Evolutionary conservation across 2,113 vertebrate genomes (phyloP), one percentile per base, ranked within the genome.

Genomic region (Labeo catla): DNA sequence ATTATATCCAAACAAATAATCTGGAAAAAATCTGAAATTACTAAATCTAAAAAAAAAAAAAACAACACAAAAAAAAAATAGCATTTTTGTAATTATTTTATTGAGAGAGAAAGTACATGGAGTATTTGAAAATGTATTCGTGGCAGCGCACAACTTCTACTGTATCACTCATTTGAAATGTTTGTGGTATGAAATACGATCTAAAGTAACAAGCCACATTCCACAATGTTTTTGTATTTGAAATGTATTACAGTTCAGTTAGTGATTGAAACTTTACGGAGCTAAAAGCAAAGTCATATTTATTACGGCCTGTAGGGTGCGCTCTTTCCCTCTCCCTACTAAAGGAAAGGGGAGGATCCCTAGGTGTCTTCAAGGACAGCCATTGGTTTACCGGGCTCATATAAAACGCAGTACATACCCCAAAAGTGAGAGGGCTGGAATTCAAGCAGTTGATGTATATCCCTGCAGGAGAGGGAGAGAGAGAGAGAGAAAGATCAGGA

Each of bases 351-450:
- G 50, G 81, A 28, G 81, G 49, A 73, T 59, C 81, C 23, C 47
- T 16, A 2, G 6, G 52, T 43, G 66, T 59, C 81, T 73, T 74
- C 77, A 73, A 86, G 79, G 8, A 80, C 80, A 70, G 63, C 45
- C 28, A 89, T 89, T 89, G 87, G 89, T 83, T 79, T 50, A 13
- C 11, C 39, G 4, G 72, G 7, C 34, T 45, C 61, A 61, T 87
- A 87, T 90, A 90, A 85, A 90, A 79, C 57, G n/a, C 70, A 76
- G 85, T 34, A 80, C 52, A 85, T 76, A 39, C 45, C 59, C 23
- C 43, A 83, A 83, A 83, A 61, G 39, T 70, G 57, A 59, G 83
- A 45, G 74, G 81, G 63, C 5, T 28, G 77, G 50, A 39, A 54
- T 76, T 70, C 43, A 47, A 52, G 80, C 78, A 78, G 57, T 54